Conservation (phyloP, 2,797 vertebrate genomes). For the Tokudaia muenninki region DNA sequence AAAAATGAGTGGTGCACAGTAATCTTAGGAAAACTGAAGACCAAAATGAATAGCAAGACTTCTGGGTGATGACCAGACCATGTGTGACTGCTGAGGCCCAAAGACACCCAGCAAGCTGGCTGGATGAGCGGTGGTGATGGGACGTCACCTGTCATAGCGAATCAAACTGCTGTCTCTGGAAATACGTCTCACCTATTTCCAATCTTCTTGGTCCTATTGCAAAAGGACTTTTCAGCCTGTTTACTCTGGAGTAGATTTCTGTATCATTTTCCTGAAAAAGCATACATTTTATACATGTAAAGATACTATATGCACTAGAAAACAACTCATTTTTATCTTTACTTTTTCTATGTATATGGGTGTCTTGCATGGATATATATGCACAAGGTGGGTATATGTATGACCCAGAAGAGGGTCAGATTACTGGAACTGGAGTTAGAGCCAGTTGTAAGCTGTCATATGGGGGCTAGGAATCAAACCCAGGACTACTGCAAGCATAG, state of each 20-base stretch:
- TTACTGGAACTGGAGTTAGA: background rate
- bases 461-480: background rate
- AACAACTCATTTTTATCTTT: constrained; percentile 17
- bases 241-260: constrained; percentile 42
- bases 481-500: background rate
- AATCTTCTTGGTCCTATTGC: background rate
- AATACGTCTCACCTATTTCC: background rate
- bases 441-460: background rate
- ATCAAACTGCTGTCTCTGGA: constrained; percentile 4
- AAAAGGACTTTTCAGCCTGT: constrained; percentile 54
- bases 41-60: constrained; percentile 24
- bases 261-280: background rate
- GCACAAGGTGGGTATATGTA: background rate
- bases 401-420: background rate
- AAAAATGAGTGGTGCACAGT: constrained; percentile 37
- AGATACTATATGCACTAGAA: background rate
- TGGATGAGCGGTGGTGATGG: background rate
- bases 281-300: constrained; percentile 35
- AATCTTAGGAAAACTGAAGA: constrained; percentile 56
- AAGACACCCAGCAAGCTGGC: background rate
- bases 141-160: constrained; percentile 32
- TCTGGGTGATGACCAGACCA: constrained; percentile 5
- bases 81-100: background rate
- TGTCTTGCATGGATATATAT: background rate
- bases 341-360: background rate